Percentiles rank a stretch among this genome's conserved stretches.
phyloP scores from a whole-genome alignment of 2,113 vertebrate genomes.

The Brachionichthys hirsutus region DNA sequence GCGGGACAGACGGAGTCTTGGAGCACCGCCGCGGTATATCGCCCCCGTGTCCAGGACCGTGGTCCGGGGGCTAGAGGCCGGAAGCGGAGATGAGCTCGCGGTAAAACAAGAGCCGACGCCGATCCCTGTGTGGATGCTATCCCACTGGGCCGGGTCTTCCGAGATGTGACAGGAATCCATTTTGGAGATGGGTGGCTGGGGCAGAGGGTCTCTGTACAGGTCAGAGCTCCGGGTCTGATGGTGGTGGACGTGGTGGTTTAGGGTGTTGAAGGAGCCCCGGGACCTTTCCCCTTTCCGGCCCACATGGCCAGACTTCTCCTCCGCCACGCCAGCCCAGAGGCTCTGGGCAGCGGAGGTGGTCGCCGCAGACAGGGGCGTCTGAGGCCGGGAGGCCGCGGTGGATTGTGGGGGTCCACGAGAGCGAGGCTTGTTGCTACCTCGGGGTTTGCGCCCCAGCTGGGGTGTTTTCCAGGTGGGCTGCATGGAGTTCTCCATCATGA shows the following conservation, averaged over 20 bases:
- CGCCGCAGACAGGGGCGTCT: constrained; percentile 14
- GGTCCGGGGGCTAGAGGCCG: constrained; percentile 73
- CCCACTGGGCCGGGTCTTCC: constrained; percentile 60
- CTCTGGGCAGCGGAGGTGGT: constrained; percentile 33
- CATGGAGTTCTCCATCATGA: constrained; percentile 95
- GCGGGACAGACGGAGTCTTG: constrained; percentile 81
- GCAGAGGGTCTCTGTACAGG: constrained; percentile 62
- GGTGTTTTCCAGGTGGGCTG: constrained; percentile 86
- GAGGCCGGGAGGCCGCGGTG: constrained; percentile 16
- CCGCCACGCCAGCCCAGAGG: constrained; percentile 12
- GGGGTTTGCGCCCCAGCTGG: constrained; percentile 83
- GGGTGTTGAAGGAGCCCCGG: constrained; percentile 45
- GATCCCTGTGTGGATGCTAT: constrained; percentile 12
- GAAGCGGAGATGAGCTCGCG: constrained; percentile 30
- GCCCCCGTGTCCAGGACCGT: constrained; percentile 62
- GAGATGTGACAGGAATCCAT: constrained; percentile 82
- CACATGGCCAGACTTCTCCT: constrained; percentile 45
- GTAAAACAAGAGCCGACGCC: constrained; percentile 43
- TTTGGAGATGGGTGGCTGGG: constrained; percentile 80
- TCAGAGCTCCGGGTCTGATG: constrained; percentile 63
- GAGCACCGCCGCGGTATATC: constrained; percentile 65
- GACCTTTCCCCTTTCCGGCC: constrained; percentile 55
- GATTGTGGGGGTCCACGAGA: constrained; percentile 70
- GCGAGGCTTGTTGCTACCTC: constrained; percentile 78
- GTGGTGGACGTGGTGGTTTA: constrained; percentile 56